Conservation (phyloP, 2,113 vertebrate species). For the Phoxinus phoxinus region DNA sequence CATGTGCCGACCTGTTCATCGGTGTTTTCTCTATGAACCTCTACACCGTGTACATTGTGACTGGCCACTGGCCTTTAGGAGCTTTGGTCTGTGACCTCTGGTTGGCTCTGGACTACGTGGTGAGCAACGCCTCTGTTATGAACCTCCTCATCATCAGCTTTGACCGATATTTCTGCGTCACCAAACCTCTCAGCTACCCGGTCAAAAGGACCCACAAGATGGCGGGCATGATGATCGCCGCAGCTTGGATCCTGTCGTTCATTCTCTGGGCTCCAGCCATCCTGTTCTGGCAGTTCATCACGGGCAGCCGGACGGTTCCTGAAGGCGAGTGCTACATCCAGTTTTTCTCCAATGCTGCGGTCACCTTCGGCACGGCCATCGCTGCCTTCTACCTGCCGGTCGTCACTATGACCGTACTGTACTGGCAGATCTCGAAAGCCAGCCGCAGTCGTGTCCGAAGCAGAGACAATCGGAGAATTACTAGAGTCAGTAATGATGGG, state of each 20-base stretch:
- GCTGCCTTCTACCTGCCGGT: constrained; percentile 97
- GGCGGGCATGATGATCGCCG: constrained; percentile 97
- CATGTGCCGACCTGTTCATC: constrained; percentile 96
- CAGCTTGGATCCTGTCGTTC: constrained; percentile 94
- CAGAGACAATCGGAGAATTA: constrained; percentile 81
- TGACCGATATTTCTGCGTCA: constrained; percentile 97
- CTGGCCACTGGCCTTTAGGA: constrained; percentile 94
- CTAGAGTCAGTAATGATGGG: constrained; percentile 76
- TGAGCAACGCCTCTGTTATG: constrained; percentile 97
- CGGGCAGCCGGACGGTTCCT: constrained; percentile 86
- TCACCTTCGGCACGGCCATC: constrained; percentile 96
- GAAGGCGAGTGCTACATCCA: constrained; percentile 88
- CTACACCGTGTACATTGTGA: constrained; percentile 95
- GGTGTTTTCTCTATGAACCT: constrained; percentile 98
- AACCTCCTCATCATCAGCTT: constrained; percentile 99
- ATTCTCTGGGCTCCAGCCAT: constrained; percentile 97
- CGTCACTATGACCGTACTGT: constrained; percentile 92
- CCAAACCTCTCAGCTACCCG: constrained; percentile 94
- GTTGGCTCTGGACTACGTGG: constrained; percentile 95
- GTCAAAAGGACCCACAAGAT: constrained; percentile 93
- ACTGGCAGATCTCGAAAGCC: constrained; percentile 94
- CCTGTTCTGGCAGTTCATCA: constrained; percentile 98
- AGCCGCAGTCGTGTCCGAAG: constrained; percentile 91
- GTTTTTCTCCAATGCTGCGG: constrained; percentile 92
- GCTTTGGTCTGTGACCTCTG: constrained; percentile 96